Evolutionary conservation across 2,113 vertebrate species (phyloP).

Genomic region (Indicator maculatus): DNA sequence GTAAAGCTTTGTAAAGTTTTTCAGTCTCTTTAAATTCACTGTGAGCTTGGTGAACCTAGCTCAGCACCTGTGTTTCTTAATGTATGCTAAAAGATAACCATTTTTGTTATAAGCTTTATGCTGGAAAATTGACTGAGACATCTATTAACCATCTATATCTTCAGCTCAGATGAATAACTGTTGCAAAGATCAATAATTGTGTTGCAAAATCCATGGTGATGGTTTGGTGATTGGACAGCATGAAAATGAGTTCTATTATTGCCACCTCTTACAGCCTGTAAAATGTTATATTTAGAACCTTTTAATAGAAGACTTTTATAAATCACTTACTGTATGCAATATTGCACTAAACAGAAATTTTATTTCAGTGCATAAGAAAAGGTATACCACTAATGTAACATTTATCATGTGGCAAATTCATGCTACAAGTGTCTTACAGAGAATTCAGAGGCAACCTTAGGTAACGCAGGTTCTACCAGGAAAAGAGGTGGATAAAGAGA

Average conservation of each 20-base stretch:
- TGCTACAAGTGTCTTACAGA: neutral
- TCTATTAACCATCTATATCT: neutral
- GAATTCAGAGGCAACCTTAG: neutral
- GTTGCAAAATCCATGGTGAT: neutral
- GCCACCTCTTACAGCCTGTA: neutral
- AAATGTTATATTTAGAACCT: neutral
- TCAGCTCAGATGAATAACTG: neutral
- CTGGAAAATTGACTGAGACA: neutral
- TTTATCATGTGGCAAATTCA: neutral
- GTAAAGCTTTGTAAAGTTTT: neutral
- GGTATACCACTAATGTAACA: neutral
- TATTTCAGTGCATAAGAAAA: neutral
- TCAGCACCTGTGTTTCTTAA: neutral
- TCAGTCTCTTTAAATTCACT: neutral
- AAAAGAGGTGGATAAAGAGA: neutral
- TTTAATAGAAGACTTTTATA: neutral
- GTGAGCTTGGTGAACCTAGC: neutral
- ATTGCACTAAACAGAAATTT: neutral
- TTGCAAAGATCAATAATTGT: neutral
- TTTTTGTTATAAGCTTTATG: neutral
- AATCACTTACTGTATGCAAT: neutral
- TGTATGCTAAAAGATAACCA: neutral
- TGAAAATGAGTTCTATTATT: constrained; percentile 5
- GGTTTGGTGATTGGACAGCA: neutral
- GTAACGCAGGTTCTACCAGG: neutral